Percentiles rank a stretch among this genome's conserved stretches.
phyloP scores from a whole-genome alignment of 30 jellyfish, hydroid and myxozoan species.

The Pseudorhiza aurosa region DNA sequence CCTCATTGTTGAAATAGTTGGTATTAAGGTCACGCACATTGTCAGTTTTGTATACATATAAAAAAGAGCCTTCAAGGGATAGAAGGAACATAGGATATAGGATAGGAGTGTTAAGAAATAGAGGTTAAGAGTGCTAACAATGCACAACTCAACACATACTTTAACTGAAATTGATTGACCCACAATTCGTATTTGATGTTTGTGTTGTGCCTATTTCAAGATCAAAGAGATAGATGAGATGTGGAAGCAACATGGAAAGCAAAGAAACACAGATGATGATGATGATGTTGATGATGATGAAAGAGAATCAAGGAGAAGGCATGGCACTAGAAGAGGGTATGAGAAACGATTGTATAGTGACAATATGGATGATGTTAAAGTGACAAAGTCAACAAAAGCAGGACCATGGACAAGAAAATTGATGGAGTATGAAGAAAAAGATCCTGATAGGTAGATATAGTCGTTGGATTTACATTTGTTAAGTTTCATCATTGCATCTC shows the following conservation, averaged over 20 bases:
- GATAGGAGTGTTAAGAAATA: no score
- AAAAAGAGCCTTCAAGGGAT: no score
- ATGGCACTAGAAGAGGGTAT: neutral
- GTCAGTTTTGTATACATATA: no score
- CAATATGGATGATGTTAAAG: neutral
- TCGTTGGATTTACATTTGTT: neutral
- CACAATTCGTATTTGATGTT: no score
- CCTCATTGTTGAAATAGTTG: no score
- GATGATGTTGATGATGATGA: constrained; percentile 14
- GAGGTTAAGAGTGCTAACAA: no score
- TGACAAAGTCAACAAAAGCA: constrained; percentile 1
- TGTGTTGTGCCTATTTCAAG: no score
- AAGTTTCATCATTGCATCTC: neutral
- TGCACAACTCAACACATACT: no score
- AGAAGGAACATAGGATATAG: no score
- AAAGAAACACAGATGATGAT: neutral
- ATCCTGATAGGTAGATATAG: constrained; percentile 61
- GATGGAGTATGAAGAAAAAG: constrained; percentile 70
- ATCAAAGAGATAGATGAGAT: constrained; percentile 60
- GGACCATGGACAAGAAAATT: constrained; percentile 61
- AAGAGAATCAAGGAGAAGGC: constrained; percentile 7
- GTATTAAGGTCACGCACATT: no score
- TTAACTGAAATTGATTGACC: no score
- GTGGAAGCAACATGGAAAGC: constrained; percentile 73
- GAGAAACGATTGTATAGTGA: constrained; percentile 20